These are phyloP conservation scores for Elegia similella DNA, from an alignment of 2,888 invertebrate genomes.

Conservation along the genomic window DNA sequence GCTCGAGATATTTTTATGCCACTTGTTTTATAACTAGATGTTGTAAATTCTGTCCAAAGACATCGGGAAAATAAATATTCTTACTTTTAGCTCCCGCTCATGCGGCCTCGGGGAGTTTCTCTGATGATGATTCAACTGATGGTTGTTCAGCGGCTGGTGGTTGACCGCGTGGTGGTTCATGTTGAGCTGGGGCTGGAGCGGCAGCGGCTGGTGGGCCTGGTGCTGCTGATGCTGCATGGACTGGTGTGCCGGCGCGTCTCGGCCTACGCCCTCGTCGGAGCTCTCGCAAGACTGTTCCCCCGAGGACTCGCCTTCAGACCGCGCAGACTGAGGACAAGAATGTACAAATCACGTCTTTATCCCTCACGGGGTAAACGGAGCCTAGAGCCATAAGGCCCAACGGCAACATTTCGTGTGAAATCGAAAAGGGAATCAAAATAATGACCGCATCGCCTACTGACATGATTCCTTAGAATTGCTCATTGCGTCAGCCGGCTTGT, in stretches of 20 bases:
- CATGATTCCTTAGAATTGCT: too few relatives aligned
- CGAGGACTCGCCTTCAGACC: slow-evolving; percentile 73
- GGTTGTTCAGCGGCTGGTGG: slow-evolving; percentile 44
- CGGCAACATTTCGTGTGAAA: too few relatives aligned
- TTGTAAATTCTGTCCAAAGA: too few relatives aligned
- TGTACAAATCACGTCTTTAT: too few relatives aligned
- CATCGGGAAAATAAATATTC: too few relatives aligned
- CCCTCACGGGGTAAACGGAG: too few relatives aligned
- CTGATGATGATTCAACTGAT: slow-evolving; percentile 56
- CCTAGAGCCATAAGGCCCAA: too few relatives aligned
- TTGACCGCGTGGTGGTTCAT: slow-evolving; percentile 53
- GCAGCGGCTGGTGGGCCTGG: slow-evolving; percentile 38
- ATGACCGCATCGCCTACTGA: too few relatives aligned
- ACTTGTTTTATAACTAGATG: neutral
- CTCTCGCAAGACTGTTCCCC: slow-evolving; percentile 75
- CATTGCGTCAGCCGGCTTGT: too few relatives aligned
- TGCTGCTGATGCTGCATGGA: slow-evolving; percentile 39
- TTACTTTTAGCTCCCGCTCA: slow-evolving; percentile 67
- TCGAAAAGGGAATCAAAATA: too few relatives aligned
- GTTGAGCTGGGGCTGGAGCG: slow-evolving; percentile 40
- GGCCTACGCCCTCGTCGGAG: slow-evolving; percentile 73
- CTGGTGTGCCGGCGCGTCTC: slow-evolving; percentile 56
- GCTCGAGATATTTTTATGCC: neutral
- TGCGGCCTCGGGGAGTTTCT: slow-evolving; percentile 66
- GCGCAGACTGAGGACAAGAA: slow-evolving; percentile 59